Evolutionary conservation across 1,140 invertebrate species (phyloP).

Genomic region (Aleiodes sp.): DNA sequence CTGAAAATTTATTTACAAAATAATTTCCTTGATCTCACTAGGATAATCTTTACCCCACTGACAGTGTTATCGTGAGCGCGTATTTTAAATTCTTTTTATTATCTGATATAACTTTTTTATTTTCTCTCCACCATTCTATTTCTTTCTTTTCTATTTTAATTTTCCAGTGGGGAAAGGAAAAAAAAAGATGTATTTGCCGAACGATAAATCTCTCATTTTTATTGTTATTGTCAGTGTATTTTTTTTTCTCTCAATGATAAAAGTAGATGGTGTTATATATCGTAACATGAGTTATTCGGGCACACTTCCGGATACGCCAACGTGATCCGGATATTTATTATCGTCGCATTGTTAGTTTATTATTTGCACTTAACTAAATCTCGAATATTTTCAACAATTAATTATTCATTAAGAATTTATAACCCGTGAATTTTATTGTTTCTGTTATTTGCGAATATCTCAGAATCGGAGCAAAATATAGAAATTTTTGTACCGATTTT

Average conservation of each 20-base stretch:
- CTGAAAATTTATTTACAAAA: background rate
- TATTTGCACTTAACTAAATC: background rate
- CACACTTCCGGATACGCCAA: conserved; percentile 33
- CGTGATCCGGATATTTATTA: conserved; percentile 26
- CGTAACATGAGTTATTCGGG: conserved; percentile 12
- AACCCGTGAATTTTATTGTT: too few relatives aligned
- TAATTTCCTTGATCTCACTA: conserved; percentile 25
- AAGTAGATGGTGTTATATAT: conserved; percentile 3
- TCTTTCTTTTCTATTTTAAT: background rate
- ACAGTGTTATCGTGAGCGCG: background rate
- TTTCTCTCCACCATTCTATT: background rate
- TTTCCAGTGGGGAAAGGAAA: background rate
- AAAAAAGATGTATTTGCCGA: conserved; percentile 20
- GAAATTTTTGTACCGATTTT: too few relatives aligned
- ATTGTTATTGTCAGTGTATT: conserved; percentile 12
- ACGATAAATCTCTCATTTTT: conserved; percentile 29
- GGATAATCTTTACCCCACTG: conserved; percentile 21
- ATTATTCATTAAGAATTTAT: too few relatives aligned
- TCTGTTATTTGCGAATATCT: too few relatives aligned
- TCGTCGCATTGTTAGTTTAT: background rate
- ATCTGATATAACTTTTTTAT: background rate
- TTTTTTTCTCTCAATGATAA: background rate
- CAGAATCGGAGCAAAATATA: too few relatives aligned
- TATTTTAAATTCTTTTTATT: conserved; percentile 17
- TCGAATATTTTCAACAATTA: background rate